Base-by-base conservation (phyloP, 2,113 vertebrate genomes). In the Phyllostomus discolor region DNA sequence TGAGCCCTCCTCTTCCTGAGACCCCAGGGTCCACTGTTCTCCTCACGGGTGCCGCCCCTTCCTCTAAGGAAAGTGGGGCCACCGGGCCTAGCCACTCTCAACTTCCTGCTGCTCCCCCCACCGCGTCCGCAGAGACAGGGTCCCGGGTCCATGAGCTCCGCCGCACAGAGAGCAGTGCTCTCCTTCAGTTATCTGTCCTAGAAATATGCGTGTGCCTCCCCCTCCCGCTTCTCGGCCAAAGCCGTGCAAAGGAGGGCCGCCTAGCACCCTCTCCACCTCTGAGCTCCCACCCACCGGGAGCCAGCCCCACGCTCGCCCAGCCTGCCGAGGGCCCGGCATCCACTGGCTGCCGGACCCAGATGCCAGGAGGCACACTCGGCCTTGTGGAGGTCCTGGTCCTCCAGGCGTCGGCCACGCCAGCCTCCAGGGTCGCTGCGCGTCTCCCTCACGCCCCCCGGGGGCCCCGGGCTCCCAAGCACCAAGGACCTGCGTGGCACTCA, bases 401-500 rank as follows among this genome's bases (percentile, higher is more conserved):
- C 26, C 17, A 7, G 41, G 43, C 0, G 24, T 26, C 43, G 24
- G 52, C 69, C 59, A 41, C 43, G 2, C 33, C 1, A 12, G 38
- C 48, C 84, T 57, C 38, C 35, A 52, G 14, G 64, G 48, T 26
- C 10, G 66, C 28, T 4, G 76, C 24, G 0, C 0, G 0, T 20
- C 70, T 54, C 59, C 43, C 10, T 35, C 35, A 1, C 4, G 1
- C 9, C 79, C 24, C 28, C 70, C 4, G 12, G 12, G 1, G 33
- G 2, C 11, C 72, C 67, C 5, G 22, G 3, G 54, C 4, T 46
- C 28, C 17, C 38, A 0, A 15, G 64, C 4, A n/a, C 19, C 41
- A 0, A 52, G 19, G 48, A 1, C 0, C 0, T 14, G 14, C 24
- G 0, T 1, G n/a, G 62, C 38, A 2, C 31, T 0, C 20, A 8